Evolutionary conservation across 2,888 invertebrate species (phyloP), one percentile per base, ranked within the genome.

Genomic region (Plemyria rubiginata): DNA sequence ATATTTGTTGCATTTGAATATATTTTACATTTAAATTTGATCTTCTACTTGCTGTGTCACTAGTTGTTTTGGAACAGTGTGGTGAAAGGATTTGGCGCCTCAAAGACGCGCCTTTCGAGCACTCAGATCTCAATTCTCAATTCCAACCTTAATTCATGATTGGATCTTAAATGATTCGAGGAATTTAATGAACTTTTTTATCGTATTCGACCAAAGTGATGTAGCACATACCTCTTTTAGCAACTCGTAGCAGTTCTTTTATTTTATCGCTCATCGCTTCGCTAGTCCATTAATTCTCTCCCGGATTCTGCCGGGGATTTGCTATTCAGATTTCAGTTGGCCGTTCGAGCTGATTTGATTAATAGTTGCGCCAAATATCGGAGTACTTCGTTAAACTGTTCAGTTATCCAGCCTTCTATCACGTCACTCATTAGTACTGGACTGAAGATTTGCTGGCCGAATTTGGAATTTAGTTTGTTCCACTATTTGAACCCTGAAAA

Each of bases 291-390:
- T 38, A 52, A 29, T 15, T 13, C 40, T 12, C 64, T 56, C 53
- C 60, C 41, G 28, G 59, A 15, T 60, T 57, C 56, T 66, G 69
- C 60, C 65, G 65, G 68, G 78, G 78, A 85, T 86, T 88, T 84
- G 80, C 81, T 78, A 86, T 87, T 86, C 86, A 84, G 81, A 87
- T 87, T 87, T 84, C 80, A 82, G 85, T 81, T 80, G 82, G 82
- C 76, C 77, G 78, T 78, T 80, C 76, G 77, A 71, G 70, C 74
- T 75, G 77, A 84, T 84, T 86, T 87, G 84, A 88, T 87, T 85
- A 86, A 87, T 82, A 79, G 74, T 71, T 74, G 71, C 62, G 70
- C 75, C 78, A 79, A 80, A 79, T 79, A 76, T 75, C 71, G 64
- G 60, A 68, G 67, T 66, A 65, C 68, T 75, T 73, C 66, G 68